Percentiles rank a stretch among this genome's conserved stretches.
Conservation (phyloP, 2,797 vertebrate species). For the Siniperca scherzeri region DNA sequence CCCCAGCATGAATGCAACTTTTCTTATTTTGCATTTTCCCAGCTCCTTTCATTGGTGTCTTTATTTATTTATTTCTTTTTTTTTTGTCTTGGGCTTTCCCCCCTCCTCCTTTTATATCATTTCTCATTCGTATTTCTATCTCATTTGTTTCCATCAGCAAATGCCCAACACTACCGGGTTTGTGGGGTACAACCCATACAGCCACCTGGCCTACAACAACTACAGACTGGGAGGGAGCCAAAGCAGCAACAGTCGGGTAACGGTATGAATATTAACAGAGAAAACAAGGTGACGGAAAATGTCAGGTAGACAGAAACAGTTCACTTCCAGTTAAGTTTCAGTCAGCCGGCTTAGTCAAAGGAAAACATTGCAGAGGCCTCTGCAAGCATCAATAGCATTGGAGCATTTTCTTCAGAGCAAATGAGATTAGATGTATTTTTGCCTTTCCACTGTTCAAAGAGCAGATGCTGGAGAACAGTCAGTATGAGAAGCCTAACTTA, state of each 20-base stretch:
- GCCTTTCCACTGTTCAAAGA: conserved; percentile 29
- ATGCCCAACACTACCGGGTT: conserved; percentile 99
- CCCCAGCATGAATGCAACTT: conserved; percentile 70
- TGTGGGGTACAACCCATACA: conserved; percentile 99
- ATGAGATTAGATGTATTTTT: conserved; percentile 18
- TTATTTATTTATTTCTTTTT: background rate
- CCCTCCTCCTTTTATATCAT: conserved; percentile 89
- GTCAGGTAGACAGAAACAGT: conserved; percentile 13
- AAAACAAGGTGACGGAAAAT: conserved; percentile 22
- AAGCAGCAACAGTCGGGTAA: conserved; percentile 99
- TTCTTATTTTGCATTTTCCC: conserved; percentile 46
- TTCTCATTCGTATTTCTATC: conserved; percentile 98
- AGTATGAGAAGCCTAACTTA: conserved; percentile 6
- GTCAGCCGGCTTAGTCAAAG: background rate
- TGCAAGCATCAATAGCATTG: background rate
- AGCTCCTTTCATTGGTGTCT: conserved; percentile 49
- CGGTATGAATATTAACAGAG: conserved; percentile 90
- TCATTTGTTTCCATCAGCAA: conserved; percentile 99
- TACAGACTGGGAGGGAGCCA: conserved; percentile 99
- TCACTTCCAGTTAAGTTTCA: background rate
- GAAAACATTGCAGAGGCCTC: background rate
- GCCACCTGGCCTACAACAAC: conserved; percentile 99
- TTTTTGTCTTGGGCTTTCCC: conserved; percentile 1
- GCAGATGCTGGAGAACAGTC: conserved; percentile 19
- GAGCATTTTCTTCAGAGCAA: conserved; percentile 30